Conservation (phyloP, 2,113 vertebrate species). For the Athene cunicularia region DNA sequence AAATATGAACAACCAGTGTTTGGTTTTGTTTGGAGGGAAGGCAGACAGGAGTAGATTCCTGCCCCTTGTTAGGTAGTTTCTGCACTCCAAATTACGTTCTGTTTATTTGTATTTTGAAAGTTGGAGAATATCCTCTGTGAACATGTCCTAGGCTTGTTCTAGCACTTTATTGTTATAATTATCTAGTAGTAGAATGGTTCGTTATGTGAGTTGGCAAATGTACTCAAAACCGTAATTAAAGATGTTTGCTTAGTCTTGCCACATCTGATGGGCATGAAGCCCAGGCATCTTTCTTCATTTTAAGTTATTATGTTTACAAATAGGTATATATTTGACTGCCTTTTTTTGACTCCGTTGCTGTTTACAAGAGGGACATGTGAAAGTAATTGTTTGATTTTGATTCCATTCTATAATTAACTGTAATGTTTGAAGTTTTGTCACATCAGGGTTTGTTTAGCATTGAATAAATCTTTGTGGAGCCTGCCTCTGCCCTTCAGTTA, state of each 20-base stretch:
- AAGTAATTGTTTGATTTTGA: not conserved
- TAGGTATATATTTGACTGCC: not conserved
- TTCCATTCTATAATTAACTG: not conserved
- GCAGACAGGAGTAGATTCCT: not conserved
- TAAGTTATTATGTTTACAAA: not conserved
- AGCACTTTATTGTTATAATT: not conserved
- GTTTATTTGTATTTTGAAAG: conserved; percentile 7
- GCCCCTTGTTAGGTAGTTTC: not conserved
- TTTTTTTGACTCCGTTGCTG: not conserved
- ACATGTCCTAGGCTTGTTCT: not conserved
- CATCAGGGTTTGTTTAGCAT: not conserved
- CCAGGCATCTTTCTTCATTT: not conserved
- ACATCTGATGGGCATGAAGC: conserved; percentile 49
- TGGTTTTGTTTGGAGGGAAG: not conserved
- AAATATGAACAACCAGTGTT: not conserved
- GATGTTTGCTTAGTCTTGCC: conserved; percentile 18
- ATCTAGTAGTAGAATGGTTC: not conserved
- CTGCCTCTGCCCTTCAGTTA: not conserved
- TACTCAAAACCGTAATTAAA: conserved; percentile 18
- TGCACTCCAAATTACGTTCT: not conserved
- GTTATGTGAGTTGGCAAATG: not conserved
- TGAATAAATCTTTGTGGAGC: not conserved
- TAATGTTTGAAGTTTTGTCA: not conserved
- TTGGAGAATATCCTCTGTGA: not conserved
- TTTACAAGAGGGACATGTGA: not conserved